Base-by-base conservation (phyloP, 2,797 vertebrate genomes). In the Lindbergichthys nudifrons region DNA sequence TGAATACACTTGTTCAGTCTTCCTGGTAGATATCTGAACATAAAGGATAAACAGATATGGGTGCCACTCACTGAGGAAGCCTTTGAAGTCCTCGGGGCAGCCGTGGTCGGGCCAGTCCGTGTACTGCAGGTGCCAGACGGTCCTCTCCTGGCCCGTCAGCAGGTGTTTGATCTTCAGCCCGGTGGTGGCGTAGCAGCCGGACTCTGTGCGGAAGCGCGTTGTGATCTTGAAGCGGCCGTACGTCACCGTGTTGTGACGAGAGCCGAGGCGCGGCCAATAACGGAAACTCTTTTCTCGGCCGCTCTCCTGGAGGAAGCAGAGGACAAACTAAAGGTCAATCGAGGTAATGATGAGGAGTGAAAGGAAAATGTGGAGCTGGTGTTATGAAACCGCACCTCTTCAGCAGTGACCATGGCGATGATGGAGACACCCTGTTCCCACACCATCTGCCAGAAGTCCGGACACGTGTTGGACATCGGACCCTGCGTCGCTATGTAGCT, bases 391-490 rank as follows among this genome's bases (percentile, higher is more conserved):
- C 58, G 0, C 57, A 98, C 98, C 95, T 99, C 97, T 83, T 99
- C 98, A 5, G 96, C 96, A 0, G 98, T 99, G 73, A 99, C 98
- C 98, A 99, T 99, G 56, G 97, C 96, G 73, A 99, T 98, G 77
- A 99, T 98, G 5, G 97, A 92, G 71, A 99, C 93, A 0, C 96
- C 95, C 92, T 99, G 97, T 65, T 99, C 98, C 98, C 98, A 99
- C 67, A 99, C 96, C 98, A 99, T 98, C 93, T 99, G 98, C 98
- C 98, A 99, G 91, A 99, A 99, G 86, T 99, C 98, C 83, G 95
- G 96, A 82, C 97, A 99, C 0, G 98, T 99, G 70, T 95, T 96
- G 14, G 96, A 92, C 78, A 99, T 87, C 3, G 98, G 98, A 45
- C 97, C 98, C 90, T 99, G 98, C 0, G 97, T 95, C 69, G 97